phyloP scores from a whole-genome alignment of 1,140 invertebrate species.

The Drosophila triauraria region DNA sequence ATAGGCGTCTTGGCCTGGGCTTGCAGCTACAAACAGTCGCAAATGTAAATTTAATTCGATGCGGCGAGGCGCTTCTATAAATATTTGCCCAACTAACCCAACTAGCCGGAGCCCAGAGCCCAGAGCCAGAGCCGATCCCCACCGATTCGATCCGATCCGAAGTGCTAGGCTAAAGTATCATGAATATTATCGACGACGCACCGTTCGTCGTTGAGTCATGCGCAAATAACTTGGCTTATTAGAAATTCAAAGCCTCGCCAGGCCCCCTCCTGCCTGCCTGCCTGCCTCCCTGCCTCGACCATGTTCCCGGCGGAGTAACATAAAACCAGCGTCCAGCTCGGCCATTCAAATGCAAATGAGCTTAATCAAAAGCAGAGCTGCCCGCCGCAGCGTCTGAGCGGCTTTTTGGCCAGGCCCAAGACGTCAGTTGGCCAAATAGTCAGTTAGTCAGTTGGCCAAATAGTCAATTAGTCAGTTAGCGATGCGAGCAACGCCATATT shows the following conservation, averaged over 20 bases:
- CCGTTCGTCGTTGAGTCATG: conserved; percentile 73
- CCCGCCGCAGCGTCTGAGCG: conserved; percentile 38
- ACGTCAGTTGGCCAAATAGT: conserved; percentile 7
- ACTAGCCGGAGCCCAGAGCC: conserved; percentile 5
- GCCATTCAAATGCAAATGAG: conserved; percentile 80
- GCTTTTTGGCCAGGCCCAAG: conserved; percentile 52
- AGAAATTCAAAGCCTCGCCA: conserved; percentile 71
- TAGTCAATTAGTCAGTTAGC: conserved; percentile 8
- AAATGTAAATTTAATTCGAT: conserved; percentile 46
- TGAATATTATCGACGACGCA: conserved; percentile 73
- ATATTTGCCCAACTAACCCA: conserved; percentile 80
- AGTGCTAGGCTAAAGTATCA: conserved; percentile 44
- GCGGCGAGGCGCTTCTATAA: conserved; percentile 62
- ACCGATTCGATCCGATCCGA: not conserved
- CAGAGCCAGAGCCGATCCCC: conserved; percentile 1
- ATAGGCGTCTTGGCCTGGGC: conserved; percentile 43
- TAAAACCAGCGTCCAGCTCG: conserved; percentile 57
- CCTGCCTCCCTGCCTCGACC: too few relatives aligned
- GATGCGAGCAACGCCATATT: conserved; percentile 20
- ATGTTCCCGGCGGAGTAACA: conserved; percentile 46
- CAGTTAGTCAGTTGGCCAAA: not conserved
- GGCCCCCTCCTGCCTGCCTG: not conserved
- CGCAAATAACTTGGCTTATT: conserved; percentile 82
- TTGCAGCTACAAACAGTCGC: conserved; percentile 6
- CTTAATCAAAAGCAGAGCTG: conserved; percentile 81